Conservation (phyloP, 1,140 invertebrate genomes). For the Camponotus vicinus region DNA sequence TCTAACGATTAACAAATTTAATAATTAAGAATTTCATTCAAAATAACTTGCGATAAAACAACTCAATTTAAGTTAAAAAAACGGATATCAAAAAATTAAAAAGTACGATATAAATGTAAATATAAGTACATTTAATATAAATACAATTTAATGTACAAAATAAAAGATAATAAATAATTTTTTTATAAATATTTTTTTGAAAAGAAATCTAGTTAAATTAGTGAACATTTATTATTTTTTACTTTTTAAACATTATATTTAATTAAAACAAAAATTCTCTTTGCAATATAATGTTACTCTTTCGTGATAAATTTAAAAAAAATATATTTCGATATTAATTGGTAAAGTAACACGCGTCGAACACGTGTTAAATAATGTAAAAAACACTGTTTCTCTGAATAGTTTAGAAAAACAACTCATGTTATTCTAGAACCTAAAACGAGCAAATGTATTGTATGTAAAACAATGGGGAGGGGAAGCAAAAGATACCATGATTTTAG, state of each 20-base stretch:
- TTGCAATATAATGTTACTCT: not conserved
- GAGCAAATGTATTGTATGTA: not conserved
- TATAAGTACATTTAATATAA: not conserved
- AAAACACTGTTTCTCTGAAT: conserved; percentile 16
- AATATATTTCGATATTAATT: conserved; percentile 39
- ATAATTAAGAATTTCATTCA: not conserved
- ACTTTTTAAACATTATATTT: not conserved
- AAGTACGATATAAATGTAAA: not conserved
- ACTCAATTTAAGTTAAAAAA: not conserved
- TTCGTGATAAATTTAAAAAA: conserved; percentile 13
- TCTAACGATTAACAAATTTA: not conserved
- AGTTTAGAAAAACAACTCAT: conserved; percentile 26
- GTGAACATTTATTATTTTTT: not conserved
- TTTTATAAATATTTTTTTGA: not conserved
- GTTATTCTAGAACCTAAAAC: conserved; percentile 3
- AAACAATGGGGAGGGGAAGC: not conserved
- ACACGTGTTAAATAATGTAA: conserved; percentile 55
- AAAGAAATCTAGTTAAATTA: not conserved
- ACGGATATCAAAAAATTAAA: not conserved
- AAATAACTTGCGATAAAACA: conserved; percentile 15
- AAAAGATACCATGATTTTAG: not conserved
- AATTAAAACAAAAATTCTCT: not conserved
- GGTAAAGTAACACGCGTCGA: conserved; percentile 14
- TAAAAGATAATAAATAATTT: not conserved
- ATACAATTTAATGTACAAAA: not conserved